Conservation (phyloP, 1,140 invertebrate species). For the Zaprionus davidi region DNA sequence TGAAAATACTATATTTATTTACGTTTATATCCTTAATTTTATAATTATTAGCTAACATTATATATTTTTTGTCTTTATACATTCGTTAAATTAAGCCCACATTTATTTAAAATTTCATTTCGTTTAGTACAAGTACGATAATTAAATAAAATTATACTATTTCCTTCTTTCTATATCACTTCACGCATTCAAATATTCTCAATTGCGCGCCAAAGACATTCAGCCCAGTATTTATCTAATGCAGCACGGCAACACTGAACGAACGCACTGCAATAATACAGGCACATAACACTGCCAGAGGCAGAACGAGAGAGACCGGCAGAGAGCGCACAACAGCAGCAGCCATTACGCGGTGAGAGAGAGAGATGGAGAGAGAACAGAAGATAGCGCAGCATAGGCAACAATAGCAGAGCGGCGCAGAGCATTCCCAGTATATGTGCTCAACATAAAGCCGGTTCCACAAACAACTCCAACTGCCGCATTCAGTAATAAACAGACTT, state of each 20-base stretch:
- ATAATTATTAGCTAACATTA: no score
- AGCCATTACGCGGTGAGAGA: background rate
- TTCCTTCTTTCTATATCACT: background rate
- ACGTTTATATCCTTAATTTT: no score
- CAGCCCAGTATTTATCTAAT: slow-evolving; percentile 7
- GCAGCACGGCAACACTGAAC: slow-evolving; percentile 55
- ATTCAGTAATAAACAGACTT: slow-evolving; percentile 77
- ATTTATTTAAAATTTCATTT: background rate
- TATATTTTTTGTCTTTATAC: no score
- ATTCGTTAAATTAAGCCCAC: no score
- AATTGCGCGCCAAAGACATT: slow-evolving; percentile 29
- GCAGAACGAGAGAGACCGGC: background rate
- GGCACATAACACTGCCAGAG: slow-evolving; percentile 5
- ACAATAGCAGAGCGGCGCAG: background rate
- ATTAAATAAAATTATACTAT: background rate
- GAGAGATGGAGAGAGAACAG: background rate
- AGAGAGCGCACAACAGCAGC: background rate
- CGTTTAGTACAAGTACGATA: background rate
- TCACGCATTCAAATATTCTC: slow-evolving; percentile 9
- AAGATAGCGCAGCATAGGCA: background rate
- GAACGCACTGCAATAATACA: slow-evolving; percentile 34
- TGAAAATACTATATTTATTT: no score
- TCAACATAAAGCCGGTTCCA: slow-evolving; percentile 58
- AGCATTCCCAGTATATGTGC: slow-evolving; percentile 49
- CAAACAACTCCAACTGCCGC: slow-evolving; percentile 67